Conservation (phyloP, 2,888 invertebrate species). For the Ectemnius lituratus region DNA sequence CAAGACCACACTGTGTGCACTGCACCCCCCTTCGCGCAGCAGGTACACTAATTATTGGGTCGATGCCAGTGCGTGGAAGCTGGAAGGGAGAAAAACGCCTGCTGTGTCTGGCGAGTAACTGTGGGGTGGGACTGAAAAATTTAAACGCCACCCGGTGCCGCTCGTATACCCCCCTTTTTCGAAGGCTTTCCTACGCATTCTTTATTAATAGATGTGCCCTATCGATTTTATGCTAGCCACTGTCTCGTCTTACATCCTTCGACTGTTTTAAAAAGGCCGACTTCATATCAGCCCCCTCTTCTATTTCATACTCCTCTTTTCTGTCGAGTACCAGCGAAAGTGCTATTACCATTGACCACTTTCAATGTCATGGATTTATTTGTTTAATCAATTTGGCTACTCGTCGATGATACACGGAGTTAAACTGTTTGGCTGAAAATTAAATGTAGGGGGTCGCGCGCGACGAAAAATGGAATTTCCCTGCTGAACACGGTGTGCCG, state of each 20-base stretch:
- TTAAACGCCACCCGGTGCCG: slow-evolving; percentile 51
- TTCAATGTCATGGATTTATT: no score
- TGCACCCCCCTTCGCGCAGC: slow-evolving; percentile 26
- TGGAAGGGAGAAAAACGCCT: slow-evolving; percentile 41
- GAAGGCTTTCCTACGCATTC: slow-evolving; percentile 27
- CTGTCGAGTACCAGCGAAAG: slow-evolving; percentile 1
- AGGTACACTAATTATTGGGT: slow-evolving; percentile 63
- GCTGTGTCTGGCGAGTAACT: slow-evolving; percentile 23
- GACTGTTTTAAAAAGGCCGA: no score
- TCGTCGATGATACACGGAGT: slow-evolving; percentile 2
- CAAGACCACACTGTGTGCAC: slow-evolving; percentile 33
- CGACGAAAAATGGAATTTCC: not conserved
- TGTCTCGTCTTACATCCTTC: slow-evolving; percentile 13
- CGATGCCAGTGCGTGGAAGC: slow-evolving; percentile 55
- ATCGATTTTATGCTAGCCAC: slow-evolving; percentile 35
- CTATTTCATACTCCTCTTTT: no score
- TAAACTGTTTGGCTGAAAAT: not conserved
- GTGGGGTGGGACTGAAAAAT: slow-evolving; percentile 59
- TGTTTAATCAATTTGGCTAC: not conserved
- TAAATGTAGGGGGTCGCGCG: not conserved
- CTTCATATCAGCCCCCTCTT: no score
- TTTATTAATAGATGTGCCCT: slow-evolving; percentile 32
- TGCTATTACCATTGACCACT: slow-evolving; percentile 1
- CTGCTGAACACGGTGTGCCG: no score
- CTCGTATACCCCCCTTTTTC: slow-evolving; percentile 40